Base-by-base conservation (phyloP, 2,113 vertebrate species). In the Leptobrachium ailaonicum region DNA sequence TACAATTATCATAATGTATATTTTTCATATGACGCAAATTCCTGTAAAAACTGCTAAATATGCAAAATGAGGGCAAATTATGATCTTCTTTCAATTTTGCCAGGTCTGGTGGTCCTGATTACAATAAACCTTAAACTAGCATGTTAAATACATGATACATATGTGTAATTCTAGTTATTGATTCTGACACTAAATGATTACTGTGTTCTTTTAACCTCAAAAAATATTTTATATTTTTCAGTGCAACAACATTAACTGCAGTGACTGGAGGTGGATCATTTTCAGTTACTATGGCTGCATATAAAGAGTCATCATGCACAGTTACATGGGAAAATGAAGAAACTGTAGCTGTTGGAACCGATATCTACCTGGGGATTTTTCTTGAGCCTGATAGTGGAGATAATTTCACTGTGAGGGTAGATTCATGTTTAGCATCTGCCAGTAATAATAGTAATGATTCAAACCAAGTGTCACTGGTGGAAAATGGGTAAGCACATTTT, bases 321-420 rank as follows among this genome's bases (percentile, higher is more conserved):
- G 0, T 12, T 2, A 64, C 75, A 69, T 20, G 68, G 69, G 41
- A 43, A n/a, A 0, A 7, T n/a, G 5, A 11, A 32, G 53, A 77
- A 6, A 10, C 32, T 3, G 4, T 77, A 50, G 0, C 1, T 20
- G 47, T 77, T 56, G 75, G 53, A 60, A 42, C 50, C 4, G 9
- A 40, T 13, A 9, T 77, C 41, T 77, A 69, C 50, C n/a, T 77
- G 4, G 75, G 66, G 3, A 0, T 77, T 6, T 58, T 77, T 45
- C 41, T 45, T 43, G 40, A 12, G 1, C 1, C 11, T 60, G 7
- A 12, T n/a, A 53, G 60, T 44, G 66, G 4, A 40, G 11, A 40
- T 11, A 4, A 2, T 3, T 77, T 69, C 69, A 2, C 53, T 60
- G 3, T 77, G 67, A 68, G 75, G 6, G 53, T 40, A 45, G 66